A percentile compares a stretch with the other conserved stretches of the same genome.
Conservation (phyloP, 2,797 vertebrate species). For the Pristis pectinata region DNA sequence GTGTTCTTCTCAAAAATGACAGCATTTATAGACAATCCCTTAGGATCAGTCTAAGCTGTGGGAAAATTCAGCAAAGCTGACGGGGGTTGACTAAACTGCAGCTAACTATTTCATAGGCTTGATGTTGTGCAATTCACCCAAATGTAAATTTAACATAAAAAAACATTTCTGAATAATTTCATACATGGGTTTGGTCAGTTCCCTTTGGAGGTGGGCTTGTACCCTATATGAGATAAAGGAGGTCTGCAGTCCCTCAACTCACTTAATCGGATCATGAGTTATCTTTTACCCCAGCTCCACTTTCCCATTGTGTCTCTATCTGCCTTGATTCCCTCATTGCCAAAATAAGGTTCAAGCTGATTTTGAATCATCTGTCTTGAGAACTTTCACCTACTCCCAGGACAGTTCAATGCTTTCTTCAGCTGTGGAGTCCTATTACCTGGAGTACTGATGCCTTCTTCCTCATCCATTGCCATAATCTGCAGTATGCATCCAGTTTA, state of each 20-base stretch:
- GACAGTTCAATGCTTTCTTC: background rate
- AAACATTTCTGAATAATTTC: background rate
- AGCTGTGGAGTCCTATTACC: background rate
- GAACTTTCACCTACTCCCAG: background rate
- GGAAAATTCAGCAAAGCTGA: background rate
- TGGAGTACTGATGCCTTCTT: background rate
- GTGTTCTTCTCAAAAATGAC: constrained; percentile 12
- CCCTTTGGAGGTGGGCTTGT: background rate
- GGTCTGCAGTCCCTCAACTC: background rate
- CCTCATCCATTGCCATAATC: background rate
- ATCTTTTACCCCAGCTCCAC: background rate
- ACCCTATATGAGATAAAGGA: background rate
- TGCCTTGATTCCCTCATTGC: background rate
- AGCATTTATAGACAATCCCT: constrained; percentile 10
- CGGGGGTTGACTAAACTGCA: background rate
- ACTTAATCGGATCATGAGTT: background rate
- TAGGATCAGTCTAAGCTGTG: background rate
- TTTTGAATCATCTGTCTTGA: background rate
- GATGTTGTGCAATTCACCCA: background rate
- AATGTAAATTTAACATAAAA: background rate
- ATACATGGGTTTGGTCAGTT: background rate
- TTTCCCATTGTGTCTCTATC: background rate
- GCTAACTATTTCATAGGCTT: background rate
- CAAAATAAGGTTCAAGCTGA: background rate
- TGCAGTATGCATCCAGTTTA: background rate